These are phyloP conservation scores for Hypomesus transpacificus DNA, from an alignment of 2,113 vertebrate genomes.

Conservation along the genomic window DNA sequence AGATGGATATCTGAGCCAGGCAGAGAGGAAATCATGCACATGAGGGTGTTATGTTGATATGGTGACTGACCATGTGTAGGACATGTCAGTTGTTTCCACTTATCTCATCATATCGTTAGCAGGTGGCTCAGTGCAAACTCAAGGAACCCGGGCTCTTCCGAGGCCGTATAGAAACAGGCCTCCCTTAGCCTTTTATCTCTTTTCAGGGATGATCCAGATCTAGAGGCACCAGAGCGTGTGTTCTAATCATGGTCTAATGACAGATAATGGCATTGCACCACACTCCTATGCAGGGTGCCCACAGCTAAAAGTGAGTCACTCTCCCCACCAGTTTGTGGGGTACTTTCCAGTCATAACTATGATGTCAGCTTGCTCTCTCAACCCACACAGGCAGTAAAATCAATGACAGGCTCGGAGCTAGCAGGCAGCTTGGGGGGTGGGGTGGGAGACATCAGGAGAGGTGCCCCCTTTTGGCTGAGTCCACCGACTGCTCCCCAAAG, in stretches of 20 bases:
- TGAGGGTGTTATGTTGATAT: no score
- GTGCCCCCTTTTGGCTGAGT: conserved; percentile 16
- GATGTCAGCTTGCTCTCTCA: conserved; percentile 23
- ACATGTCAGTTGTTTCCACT: conserved; percentile 8
- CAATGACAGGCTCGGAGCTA: conserved; percentile 24
- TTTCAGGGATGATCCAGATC: conserved; percentile 32
- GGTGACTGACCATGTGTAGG: background rate
- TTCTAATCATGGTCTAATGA: conserved; percentile 38
- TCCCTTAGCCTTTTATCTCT: conserved; percentile 24
- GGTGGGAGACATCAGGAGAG: background rate
- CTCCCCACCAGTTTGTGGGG: background rate
- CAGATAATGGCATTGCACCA: conserved; percentile 20
- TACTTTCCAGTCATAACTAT: conserved; percentile 23
- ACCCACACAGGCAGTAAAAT: conserved; percentile 24
- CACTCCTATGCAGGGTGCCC: background rate
- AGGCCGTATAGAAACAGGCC: conserved; percentile 4
- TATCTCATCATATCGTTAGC: background rate
- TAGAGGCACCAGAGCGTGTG: conserved; percentile 40
- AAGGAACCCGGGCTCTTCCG: background rate
- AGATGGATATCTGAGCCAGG: no score
- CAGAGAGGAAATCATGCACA: no score
- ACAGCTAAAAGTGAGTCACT: conserved; percentile 1
- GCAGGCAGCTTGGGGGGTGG: background rate
- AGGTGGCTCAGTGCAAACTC: background rate
- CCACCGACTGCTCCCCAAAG: conserved; percentile 3